These are phyloP conservation scores for Hypanus sabinus DNA, from an alignment of 2,113 vertebrate species.

Conservation along the genomic window DNA sequence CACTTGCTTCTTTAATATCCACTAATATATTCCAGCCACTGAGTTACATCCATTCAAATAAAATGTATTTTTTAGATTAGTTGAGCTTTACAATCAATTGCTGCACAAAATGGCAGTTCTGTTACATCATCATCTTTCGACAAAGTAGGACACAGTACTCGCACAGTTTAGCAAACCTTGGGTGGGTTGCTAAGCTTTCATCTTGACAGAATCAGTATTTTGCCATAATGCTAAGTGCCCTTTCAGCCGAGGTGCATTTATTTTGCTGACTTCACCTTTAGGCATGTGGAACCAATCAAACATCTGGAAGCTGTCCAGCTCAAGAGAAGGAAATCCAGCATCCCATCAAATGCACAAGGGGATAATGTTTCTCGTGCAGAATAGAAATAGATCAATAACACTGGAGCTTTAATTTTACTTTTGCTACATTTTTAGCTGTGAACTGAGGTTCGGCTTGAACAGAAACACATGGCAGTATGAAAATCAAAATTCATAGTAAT, in stretches of 20 bases:
- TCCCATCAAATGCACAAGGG: conserved; percentile 22
- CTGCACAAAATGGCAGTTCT: not conserved
- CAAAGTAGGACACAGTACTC: not conserved
- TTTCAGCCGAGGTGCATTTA: conserved; percentile 13
- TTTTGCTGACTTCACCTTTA: not conserved
- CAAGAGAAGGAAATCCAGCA: not conserved
- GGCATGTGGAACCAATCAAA: conserved; percentile 33
- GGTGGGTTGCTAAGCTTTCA: not conserved
- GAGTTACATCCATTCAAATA: not conserved
- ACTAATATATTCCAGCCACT: not conserved
- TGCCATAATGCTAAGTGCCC: conserved; percentile 10
- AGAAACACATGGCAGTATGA: conserved; percentile 2
- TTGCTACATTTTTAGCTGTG: conserved; percentile 29
- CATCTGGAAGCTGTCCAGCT: conserved; percentile 24
- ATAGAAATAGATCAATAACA: conserved; percentile 34
- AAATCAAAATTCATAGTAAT: not conserved
- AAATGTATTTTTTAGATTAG: conserved; percentile 7
- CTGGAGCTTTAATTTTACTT: conserved; percentile 23
- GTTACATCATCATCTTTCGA: conserved; percentile 1
- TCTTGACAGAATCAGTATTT: not conserved
- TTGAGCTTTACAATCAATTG: not conserved
- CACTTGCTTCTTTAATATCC: too few species aligned
- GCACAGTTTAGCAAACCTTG: not conserved
- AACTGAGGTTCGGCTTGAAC: conserved; percentile 17
- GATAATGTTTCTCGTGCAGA: conserved; percentile 34